Evolutionary conservation across 2,113 vertebrate species (phyloP).

Genomic region (human): GRCh38 chr17:53489001-53489500

Average conservation of each 20-base stretch:
- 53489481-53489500: background rate
- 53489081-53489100: slow-evolving; percentile 56
- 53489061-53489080: slow-evolving; percentile 47
- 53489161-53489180: background rate
- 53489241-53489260: background rate
- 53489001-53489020: slow-evolving; percentile 58
- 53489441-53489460: background rate
- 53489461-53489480: background rate
- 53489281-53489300: background rate
- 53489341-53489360: background rate
- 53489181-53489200: background rate
- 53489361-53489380: background rate
- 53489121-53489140: background rate
- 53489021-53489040: slow-evolving; percentile 51
- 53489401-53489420: background rate
- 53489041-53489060: slow-evolving; percentile 79
- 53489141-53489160: slow-evolving; percentile 38
- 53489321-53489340: background rate
- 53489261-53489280: background rate
- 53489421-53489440: background rate
- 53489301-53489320: background rate
- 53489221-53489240: background rate
- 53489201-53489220: background rate
- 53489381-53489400: background rate
- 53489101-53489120: slow-evolving; percentile 46